phyloP scores from a whole-genome alignment of 2,888 invertebrate genomes.

The Diploptera punctata region DNA sequence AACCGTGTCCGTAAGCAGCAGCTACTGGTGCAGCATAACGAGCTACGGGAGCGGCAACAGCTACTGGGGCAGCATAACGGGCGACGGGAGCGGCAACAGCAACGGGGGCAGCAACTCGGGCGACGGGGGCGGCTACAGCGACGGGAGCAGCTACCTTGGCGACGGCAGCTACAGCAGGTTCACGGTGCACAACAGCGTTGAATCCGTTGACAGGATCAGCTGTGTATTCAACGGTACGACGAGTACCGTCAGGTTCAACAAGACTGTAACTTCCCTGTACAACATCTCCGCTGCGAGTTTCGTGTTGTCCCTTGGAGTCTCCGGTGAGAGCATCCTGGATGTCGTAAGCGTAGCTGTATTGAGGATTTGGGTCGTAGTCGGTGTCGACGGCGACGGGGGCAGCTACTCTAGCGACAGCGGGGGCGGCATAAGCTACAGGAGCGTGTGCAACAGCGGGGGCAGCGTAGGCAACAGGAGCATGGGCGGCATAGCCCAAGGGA shows the following conservation, averaged over 20 bases:
- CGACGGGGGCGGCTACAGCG: slow-evolving; percentile 47
- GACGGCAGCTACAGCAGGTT: slow-evolving; percentile 30
- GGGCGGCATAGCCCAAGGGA: slow-evolving; percentile 25
- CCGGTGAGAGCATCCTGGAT: slow-evolving; percentile 43
- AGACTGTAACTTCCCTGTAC: slow-evolving; percentile 27
- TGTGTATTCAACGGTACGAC: slow-evolving; percentile 26
- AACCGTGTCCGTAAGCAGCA: background rate
- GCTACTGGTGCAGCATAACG: slow-evolving; percentile 7
- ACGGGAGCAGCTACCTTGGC: too few species aligned
- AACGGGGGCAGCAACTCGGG: slow-evolving; percentile 12
- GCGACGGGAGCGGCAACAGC: slow-evolving; percentile 32
- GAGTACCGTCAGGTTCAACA: slow-evolving; percentile 31
- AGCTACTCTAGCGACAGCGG: slow-evolving; percentile 25
- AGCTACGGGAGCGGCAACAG: slow-evolving; percentile 47
- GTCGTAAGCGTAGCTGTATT: slow-evolving; percentile 42
- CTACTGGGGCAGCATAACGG: slow-evolving; percentile 41
- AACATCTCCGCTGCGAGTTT: slow-evolving; percentile 37
- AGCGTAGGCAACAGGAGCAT: slow-evolving; percentile 35
- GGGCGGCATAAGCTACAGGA: slow-evolving; percentile 36
- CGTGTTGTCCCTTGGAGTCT: slow-evolving; percentile 42
- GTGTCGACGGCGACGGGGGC: slow-evolving; percentile 40
- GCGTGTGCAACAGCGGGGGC: slow-evolving; percentile 38
- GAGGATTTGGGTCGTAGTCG: slow-evolving; percentile 43
- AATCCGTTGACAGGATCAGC: slow-evolving; percentile 30
- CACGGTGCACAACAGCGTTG: slow-evolving; percentile 27